These are phyloP conservation scores for Drosophila oshimai DNA, from an alignment of 1,140 invertebrate genomes.

Conservation along the genomic window DNA sequence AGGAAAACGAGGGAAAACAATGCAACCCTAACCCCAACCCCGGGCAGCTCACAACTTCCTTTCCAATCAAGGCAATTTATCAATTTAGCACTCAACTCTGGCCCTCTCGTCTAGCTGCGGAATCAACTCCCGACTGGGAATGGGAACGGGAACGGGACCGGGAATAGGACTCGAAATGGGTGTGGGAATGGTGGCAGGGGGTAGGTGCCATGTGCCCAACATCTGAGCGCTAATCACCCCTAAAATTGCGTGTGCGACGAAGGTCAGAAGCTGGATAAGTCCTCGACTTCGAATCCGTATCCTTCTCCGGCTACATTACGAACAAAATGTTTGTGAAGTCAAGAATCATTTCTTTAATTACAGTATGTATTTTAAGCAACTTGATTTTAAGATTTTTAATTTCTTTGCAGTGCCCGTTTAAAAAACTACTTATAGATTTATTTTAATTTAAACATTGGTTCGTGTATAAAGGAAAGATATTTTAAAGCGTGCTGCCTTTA, in stretches of 20 bases:
- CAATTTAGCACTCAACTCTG: constrained; percentile 74
- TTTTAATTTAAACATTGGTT: no score
- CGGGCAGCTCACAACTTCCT: constrained; percentile 65
- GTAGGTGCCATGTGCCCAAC: constrained; percentile 41
- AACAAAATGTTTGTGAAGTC: not conserved
- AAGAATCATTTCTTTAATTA: not conserved
- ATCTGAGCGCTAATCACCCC: constrained; percentile 69
- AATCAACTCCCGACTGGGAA: constrained; percentile 1
- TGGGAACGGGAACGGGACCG: constrained; percentile 1
- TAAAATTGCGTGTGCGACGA: constrained; percentile 72
- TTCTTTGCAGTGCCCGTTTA: not conserved
- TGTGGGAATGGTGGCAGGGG: not conserved
- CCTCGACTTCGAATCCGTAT: constrained; percentile 22
- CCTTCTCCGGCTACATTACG: not conserved
- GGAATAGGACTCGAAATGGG: not conserved
- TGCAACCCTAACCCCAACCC: constrained; percentile 33
- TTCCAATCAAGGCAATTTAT: constrained; percentile 78
- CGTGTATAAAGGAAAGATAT: no score
- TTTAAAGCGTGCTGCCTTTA: no score
- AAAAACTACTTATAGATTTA: no score
- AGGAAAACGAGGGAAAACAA: constrained; percentile 33
- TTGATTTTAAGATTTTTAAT: not conserved
- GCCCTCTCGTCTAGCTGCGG: constrained; percentile 6
- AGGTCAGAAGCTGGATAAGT: constrained; percentile 44
- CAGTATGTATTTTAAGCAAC: no score